Evolutionary conservation across 2,797 vertebrate species (phyloP), one percentile per base, ranked within the genome.

Genomic region (Carduelis carduelis): DNA sequence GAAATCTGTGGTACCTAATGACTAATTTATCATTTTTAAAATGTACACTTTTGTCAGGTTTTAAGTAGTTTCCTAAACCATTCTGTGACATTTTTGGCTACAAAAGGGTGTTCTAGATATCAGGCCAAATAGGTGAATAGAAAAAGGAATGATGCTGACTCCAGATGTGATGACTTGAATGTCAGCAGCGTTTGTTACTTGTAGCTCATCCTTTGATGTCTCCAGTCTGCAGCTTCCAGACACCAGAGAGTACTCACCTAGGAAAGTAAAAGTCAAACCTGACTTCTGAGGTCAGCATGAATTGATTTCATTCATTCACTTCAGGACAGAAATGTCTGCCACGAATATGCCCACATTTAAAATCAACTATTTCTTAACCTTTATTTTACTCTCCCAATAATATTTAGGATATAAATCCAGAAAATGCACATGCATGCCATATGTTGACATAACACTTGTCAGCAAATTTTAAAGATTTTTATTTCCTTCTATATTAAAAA

Each of bases 31-130:
- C 12, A 90, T 50, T 22, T 96, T 90, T 84, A 30, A 94, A 83
- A 59, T 95, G 74, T 7, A 81, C 5, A 46, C 19, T 89, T 93
- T 52, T 60, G n/a, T 76, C 43, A 87, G 32, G 19, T 20, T 77
- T 94, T 87, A 60, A 87, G 17, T 77, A 78, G 43, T 64, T 89
- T 84, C 9, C n/a, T 80, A 96, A 90, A 72, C 2, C 3, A 65
- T 61, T 94, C 11, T 89, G n/a, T 93, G 49, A 80, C 61, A 55
- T 81, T 92, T 95, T 97, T 90, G 65, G 68, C 74, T 84, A 70
- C 57, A 69, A 84, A 71, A 84, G 41, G 47, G 6, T 69, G 79
- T 94, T 47, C 15, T 64, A 82, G 75, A 39, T 95, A 92, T 87
- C 89, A 83, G 74, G 37, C 28, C 90, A 91, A 80, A 86, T 8